Base-by-base conservation (phyloP, 2,888 invertebrate genomes). In the Patella ulyssiponensis region DNA sequence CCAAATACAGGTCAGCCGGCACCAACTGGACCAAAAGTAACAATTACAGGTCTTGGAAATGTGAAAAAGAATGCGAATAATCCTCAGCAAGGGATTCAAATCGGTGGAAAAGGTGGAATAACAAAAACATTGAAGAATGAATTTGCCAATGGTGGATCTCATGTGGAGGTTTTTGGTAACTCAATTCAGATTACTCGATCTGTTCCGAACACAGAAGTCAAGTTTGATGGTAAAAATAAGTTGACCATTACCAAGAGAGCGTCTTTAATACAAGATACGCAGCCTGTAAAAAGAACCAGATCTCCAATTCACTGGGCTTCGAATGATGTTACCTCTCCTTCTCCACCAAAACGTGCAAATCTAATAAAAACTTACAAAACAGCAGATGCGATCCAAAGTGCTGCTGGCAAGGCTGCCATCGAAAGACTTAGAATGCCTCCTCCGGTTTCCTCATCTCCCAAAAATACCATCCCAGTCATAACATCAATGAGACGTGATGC, bases 81-180 rank as follows among this genome's bases (percentile, higher is more conserved):
- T 44, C 20, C 64, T 64, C 20, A 23, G 20, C 20, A 23, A 23
- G 64, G 64, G 23, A 23, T 64, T 23, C 20, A 64, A 23, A 64
- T 64, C 3, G 64, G 64, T 12, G 64, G 64, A 20, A 23, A 23
- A 14, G 64, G 64, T 64, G 64, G 64, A 9, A 74, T 79, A 23
- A 79, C 76, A 77, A 79, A 76, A 79, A 79, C 79, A n/a, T 72
- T 78, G 33, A 53, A 54, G 75, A 78, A 78, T 27, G 74, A 74
- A 3, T 51, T 78, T 17, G 77, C 77, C 15, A 64, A 33, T 64
- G 75, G 75, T 58, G 77, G 77, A n/a, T 53, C 77, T 4, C 23
- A 71, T 12, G 77, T 78, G 7, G 75, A 78, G 71, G 58, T 72
- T n/a, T 75, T 69, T 27, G 77, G 77, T 23, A 71, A 73, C 74